These are phyloP conservation scores for Etheostoma nigrum DNA, from an alignment of 2,797 vertebrate genomes.

Conservation along the genomic window DNA sequence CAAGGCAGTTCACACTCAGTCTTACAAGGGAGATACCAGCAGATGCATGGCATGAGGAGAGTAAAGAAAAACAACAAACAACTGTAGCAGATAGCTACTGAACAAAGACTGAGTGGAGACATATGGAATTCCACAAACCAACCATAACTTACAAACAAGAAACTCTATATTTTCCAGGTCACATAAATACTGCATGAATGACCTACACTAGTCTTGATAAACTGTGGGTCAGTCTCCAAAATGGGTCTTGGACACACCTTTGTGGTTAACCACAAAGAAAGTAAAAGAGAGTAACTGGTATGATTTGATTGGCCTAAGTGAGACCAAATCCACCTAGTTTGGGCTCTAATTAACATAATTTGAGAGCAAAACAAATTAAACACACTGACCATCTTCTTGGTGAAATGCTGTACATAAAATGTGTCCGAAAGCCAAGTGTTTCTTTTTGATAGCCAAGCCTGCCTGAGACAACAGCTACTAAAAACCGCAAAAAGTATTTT, in stretches of 20 bases:
- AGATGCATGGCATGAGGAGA: slow-evolving; percentile 41
- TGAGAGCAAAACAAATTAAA: slow-evolving; percentile 22
- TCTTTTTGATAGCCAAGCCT: slow-evolving; percentile 25
- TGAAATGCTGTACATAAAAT: slow-evolving; percentile 25
- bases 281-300: not conserved
- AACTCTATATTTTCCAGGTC: slow-evolving; percentile 31
- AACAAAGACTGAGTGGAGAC: slow-evolving; percentile 35
- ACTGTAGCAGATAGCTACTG: slow-evolving; percentile 23
- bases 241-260: slow-evolving; percentile 1
- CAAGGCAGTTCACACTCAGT: slow-evolving; percentile 56
- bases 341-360: slow-evolving; percentile 14
- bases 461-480: slow-evolving; percentile 35
- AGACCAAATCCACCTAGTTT: slow-evolving; percentile 13
- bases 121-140: slow-evolving; percentile 44
- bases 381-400: slow-evolving; percentile 13
- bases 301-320: slow-evolving; percentile 1
- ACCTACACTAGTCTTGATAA: not conserved
- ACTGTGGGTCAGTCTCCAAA: slow-evolving; percentile 9
- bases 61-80: slow-evolving; percentile 52
- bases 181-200: slow-evolving; percentile 27
- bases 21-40: slow-evolving; percentile 52
- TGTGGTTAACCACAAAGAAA: slow-evolving; percentile 8
- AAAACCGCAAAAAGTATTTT: slow-evolving; percentile 32
- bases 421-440: slow-evolving; percentile 29
- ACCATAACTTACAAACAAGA: slow-evolving; percentile 35